A percentile compares a stretch with the other conserved stretches of the same genome.
phyloP scores from a whole-genome alignment of 2,113 vertebrate species.

The Hypanus sabinus region DNA sequence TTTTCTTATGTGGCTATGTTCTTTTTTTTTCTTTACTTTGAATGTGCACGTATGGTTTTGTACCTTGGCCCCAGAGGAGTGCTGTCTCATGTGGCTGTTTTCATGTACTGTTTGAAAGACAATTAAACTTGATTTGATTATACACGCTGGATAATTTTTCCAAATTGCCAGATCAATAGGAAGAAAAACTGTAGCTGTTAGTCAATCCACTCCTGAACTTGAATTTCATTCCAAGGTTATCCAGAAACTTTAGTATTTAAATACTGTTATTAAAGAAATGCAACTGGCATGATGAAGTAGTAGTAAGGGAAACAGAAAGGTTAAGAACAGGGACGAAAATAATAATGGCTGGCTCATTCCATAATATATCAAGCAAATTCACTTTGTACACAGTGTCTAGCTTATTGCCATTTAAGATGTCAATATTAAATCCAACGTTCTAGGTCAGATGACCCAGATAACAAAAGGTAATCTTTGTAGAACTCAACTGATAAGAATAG shows the following conservation, averaged over 20 bases:
- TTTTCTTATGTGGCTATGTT: too few species aligned
- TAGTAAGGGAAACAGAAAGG: background rate
- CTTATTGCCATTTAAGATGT: background rate
- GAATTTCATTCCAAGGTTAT: background rate
- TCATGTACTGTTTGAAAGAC: too few species aligned
- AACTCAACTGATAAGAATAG: background rate
- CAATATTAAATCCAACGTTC: background rate
- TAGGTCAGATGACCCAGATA: background rate
- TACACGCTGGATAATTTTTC: background rate
- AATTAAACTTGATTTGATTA: background rate
- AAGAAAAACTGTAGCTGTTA: background rate
- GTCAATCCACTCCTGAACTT: background rate
- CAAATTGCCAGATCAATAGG: background rate
- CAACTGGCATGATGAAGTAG: background rate
- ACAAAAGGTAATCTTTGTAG: background rate
- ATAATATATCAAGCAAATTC: background rate
- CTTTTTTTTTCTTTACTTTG: too few species aligned
- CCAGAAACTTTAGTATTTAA: background rate
- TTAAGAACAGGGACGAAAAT: background rate
- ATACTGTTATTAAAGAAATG: background rate
- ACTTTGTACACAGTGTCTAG: background rate
- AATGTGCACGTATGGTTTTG: too few species aligned
- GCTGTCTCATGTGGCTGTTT: too few species aligned
- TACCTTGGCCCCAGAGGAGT: too few species aligned
- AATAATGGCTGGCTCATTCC: background rate